Conservation (phyloP, 2,888 invertebrate genomes). For the Ectemnius cavifrons region DNA sequence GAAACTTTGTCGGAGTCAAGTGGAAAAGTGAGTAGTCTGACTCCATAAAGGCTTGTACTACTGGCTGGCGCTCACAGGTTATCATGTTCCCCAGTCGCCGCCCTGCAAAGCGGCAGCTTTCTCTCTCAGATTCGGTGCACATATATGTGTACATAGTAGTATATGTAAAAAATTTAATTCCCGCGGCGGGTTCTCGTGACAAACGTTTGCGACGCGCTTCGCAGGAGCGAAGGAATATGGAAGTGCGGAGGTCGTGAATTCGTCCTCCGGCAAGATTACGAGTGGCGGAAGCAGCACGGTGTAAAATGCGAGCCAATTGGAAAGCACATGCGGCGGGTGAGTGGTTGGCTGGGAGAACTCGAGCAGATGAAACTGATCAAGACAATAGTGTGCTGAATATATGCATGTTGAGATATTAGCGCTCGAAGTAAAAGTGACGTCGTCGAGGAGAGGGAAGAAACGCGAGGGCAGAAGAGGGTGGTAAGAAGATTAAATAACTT, state of each 20-base stretch:
- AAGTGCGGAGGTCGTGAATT: neutral
- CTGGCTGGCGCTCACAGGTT: slow-evolving; percentile 11
- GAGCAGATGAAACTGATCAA: no score
- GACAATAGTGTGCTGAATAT: no score
- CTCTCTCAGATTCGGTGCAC: neutral
- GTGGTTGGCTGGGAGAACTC: neutral
- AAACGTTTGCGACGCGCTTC: neutral
- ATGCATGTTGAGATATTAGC: slow-evolving; percentile 32
- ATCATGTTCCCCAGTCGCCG: slow-evolving; percentile 11
- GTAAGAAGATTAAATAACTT: slow-evolving; percentile 60
- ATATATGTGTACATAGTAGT: neutral
- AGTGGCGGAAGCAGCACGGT: neutral
- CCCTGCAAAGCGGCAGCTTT: neutral
- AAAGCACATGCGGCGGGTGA: slow-evolving; percentile 5
- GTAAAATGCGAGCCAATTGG: neutral
- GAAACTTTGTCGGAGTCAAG: slow-evolving; percentile 15
- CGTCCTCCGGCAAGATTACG: neutral
- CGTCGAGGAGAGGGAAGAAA: slow-evolving; percentile 19
- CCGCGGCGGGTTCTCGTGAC: neutral
- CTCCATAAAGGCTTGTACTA: slow-evolving; percentile 24
- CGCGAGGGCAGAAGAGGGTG: slow-evolving; percentile 27
- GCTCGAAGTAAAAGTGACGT: slow-evolving; percentile 38
- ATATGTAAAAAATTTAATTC: slow-evolving; percentile 1
- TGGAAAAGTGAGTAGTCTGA: slow-evolving; percentile 24
- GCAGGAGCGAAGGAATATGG: neutral